Base-by-base conservation (phyloP, 2,797 vertebrate genomes). In the Momotus momota region DNA sequence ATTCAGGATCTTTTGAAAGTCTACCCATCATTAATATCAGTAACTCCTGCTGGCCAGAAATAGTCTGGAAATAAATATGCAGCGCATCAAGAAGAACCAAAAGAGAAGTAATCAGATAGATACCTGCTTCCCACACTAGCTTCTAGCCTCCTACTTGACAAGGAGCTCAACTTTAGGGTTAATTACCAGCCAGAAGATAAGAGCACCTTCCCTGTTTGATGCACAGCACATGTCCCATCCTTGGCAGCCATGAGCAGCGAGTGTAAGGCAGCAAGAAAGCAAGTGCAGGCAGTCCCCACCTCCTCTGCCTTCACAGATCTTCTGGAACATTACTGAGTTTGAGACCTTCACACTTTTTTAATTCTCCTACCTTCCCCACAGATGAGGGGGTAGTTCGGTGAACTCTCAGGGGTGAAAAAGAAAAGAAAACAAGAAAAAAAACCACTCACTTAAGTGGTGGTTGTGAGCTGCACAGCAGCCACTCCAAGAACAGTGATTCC, bases 341-440 rank as follows among this genome's bases (percentile, higher is more conserved):
- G 26, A 52, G 69, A 41, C 16, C 35, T 46, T 19, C 9, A 5
- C 1, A 0, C 1, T 2, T 43, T 52, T 35, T 41, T 43, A 33
- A 31, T 25, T 46, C 31, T 25, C 51, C 29, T 18, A 10, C 10
- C 10, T 6, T 61, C 35, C 14, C 41, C 5, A 1, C 21, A 13
- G 13, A 13, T 2, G 11, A n/a, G 52, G 33, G 9, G 3, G 4
- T 5, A 52, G 15, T n/a, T 80, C 3, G 13, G n/a, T 12, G 23
- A 69, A 41, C 12, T 17, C 21, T 11, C 2, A 6, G 5, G 9
- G 2, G 9, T 2, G 10, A 2, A 3, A 3, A 3, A 27, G 31
- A 22, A 12, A 3, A 46, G 8, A 14, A 14, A 5, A 5, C 27
- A 3, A 10, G 21, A 38, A 40, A 27, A 40, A 29, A 10, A 12